Base-by-base conservation (phyloP, 2,113 vertebrate genomes). In the Centropristis striata region DNA sequence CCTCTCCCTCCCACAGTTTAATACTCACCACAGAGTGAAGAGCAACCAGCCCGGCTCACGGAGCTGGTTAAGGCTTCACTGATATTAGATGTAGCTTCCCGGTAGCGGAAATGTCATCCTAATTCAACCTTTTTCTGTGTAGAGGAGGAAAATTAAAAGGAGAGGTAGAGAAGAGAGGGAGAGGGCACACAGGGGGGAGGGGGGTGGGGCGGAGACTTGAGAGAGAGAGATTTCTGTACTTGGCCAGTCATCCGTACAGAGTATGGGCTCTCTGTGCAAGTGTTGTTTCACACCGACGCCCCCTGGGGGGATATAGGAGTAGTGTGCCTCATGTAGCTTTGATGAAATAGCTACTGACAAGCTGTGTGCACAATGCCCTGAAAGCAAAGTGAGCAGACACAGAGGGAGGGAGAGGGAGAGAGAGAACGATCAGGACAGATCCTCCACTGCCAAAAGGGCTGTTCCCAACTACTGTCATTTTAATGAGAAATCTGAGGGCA, bases 301-400 rank as follows among this genome's bases (percentile, higher is more conserved):
- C 80, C 84, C 81, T 82, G 76, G 86, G 81, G 81, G 71, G 59
- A 69, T 32, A 41, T 65, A 53, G 23, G 27, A 67, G 77, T 80
- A 88, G 78, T 86, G 76, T 70, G 78, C 73, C 76, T 71, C 75
- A 72, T 78, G 63, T 57, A 75, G 75, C 59, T 84, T 64, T 91
- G 85, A 92, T 84, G 70, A 85, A 86, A 94, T 84, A 68, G 58
- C 46, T 87, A 42, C 86, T 90, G 92, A 93, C 87, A 89, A 80
- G 79, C 84, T 83, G 57, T 81, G 76, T 80, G 73, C 83, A 85
- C 85, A 81, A 72, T 73, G 49, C 46, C 72, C 87, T 87, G 71
- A 41, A 81, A 90, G 81, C 82, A 66, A 82, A 88, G 68, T 42
- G 78, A 84, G 57, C 64, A 21, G 71, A 88, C 58, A 70, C 46